Evolutionary conservation across 1,140 invertebrate species (phyloP), one percentile per base, ranked within the genome.

Genomic region (Euura saliciscinereae): DNA sequence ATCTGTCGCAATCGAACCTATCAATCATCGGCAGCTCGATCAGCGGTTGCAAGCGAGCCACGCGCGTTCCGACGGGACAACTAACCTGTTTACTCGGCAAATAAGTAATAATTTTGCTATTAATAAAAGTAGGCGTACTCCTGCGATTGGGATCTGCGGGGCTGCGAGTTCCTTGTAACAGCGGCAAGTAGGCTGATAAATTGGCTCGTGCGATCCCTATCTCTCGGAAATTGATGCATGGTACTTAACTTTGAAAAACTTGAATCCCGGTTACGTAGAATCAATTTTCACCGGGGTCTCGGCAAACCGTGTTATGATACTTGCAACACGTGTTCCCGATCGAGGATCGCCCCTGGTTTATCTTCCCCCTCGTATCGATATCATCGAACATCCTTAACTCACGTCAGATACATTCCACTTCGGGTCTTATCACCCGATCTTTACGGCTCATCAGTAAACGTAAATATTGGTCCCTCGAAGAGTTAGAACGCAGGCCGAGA

Each of bases 51-150:
- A 44, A 45, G 43, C 28, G 28, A 42, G 79, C 76, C 78, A 77
- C 73, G 68, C 75, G 73, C 51, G 10, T 74, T 75, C 74, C 71
- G 74, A 65, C 73, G 45, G 73, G 71, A 78, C 79, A 85, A 59
- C 51, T n/a, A 59, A 85, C 84, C 82, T 83, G 84, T 83, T 86
- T 82, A 80, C 78, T 74, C 74, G 77, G 59, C 66, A 75, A 69
- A 75, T 69, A 75, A 76, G 74, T 74, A 73, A 82, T 84, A 78
- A 86, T 86, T 85, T 83, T 74, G 75, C 81, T 79, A 83, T 84
- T 84, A 82, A 83, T 80, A 83, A 82, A 82, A 81, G 78, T 66
- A 76, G 64, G 73, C 78, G 75, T 78, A 77, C 73, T 68, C 74
- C 68, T 44, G 66, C 80, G 84, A 85, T 84, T 84, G 80, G 78